Evolutionary conservation across 1,140 invertebrate species (phyloP), one percentile per base, ranked within the genome.

Genomic region (Anastatus disparis): DNA sequence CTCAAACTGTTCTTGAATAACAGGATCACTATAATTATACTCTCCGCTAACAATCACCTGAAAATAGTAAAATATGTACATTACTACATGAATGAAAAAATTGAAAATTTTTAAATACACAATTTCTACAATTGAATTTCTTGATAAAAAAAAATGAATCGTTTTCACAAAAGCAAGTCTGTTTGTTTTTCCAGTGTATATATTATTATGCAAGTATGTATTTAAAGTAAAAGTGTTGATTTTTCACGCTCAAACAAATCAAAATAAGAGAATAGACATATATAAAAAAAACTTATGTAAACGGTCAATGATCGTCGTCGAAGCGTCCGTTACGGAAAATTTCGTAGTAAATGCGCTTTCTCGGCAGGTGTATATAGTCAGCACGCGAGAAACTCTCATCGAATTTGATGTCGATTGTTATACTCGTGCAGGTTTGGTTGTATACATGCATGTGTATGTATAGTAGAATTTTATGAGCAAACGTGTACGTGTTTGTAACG

Each of bases 1-100:
- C 82, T 96, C 94, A 24, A 98, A 89, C 81, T 93, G 87, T 12
- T 89, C 77, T 80, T 97, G 95, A 0, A 94, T 88, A 50, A 87
- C 78, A 1, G 91, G 91, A 81, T 97, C 91, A 9, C 94, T 95
- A 84, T 97, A 97, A 78, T 97, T 91, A 46, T 96, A 89, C 1
- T 93, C 88, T 1, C 95, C 95, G 48, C 89, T 91, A 22, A 98
- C 89, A 0, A 98, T 90, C 0, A 98, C 94, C 92, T 97, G 85
- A 8, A 84, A 82, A 22, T 2, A 35, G 2, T 31, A 10, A 9
- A 2, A 7, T 35, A 35, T 6, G 10, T 6, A 6, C 31, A 10
- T 35, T 35, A 35, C 10, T 35, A 35, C n/a, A 35, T 35, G 10
- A 35, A 35, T 35, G 4, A 6, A 35, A 35, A 35, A 35, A 35